Evolutionary conservation across 2,797 vertebrate genomes (phyloP).

Genomic region (Chaenodraco wilsoni): DNA sequence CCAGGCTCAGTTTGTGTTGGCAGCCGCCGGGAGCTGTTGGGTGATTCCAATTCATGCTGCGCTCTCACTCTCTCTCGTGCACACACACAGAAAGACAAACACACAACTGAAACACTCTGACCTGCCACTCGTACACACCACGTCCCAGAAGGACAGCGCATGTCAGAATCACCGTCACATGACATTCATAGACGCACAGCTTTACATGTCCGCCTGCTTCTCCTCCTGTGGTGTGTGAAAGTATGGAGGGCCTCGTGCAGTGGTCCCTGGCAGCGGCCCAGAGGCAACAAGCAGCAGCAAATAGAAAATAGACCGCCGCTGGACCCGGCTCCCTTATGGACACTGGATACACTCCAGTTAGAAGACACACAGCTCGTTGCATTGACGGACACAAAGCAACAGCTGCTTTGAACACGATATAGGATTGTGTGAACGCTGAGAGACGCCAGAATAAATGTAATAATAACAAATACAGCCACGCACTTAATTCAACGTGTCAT

Average conservation of each 20-base stretch:
- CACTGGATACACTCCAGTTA: conserved; percentile 42
- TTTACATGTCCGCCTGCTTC: neutral
- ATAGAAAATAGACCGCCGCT: conserved; percentile 58
- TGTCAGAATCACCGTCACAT: conserved; percentile 33
- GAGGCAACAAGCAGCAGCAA: conserved; percentile 61
- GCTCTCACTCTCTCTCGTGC: conserved; percentile 31
- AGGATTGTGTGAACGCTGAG: neutral
- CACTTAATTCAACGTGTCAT: no score
- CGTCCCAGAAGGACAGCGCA: conserved; percentile 27
- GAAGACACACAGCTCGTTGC: conserved; percentile 13
- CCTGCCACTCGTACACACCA: conserved; percentile 32
- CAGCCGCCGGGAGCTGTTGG: conserved; percentile 55
- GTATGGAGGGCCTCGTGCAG: conserved; percentile 59
- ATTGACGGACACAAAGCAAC: conserved; percentile 31
- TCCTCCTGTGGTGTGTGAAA: conserved; percentile 55
- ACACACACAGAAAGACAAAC: conserved; percentile 21
- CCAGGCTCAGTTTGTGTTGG: conserved; percentile 82
- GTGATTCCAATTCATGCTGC: conserved; percentile 66
- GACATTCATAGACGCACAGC: conserved; percentile 7
- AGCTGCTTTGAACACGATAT: conserved; percentile 32
- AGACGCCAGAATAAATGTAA: neutral
- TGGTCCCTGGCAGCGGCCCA: conserved; percentile 66
- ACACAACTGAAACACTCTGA: conserved; percentile 15
- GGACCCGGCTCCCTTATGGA: conserved; percentile 55
- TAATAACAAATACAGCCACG: neutral